Evolutionary conservation across 2,888 invertebrate genomes (phyloP).

Genomic region (Protonemura montana): DNA sequence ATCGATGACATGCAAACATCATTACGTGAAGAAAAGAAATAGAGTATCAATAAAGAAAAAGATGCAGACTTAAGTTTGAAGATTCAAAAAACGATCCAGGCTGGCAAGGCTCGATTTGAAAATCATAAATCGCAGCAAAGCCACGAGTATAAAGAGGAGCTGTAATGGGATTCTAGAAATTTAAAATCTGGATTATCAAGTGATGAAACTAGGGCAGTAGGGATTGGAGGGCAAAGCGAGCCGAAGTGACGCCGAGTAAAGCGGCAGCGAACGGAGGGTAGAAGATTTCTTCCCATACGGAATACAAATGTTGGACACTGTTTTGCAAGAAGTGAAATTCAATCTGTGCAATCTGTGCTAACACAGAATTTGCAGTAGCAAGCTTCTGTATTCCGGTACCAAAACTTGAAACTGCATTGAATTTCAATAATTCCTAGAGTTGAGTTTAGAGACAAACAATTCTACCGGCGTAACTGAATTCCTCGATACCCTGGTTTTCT

Average conservation of each 20-base stretch:
- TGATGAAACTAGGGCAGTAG: conserved; percentile 23
- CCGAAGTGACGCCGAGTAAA: not conserved
- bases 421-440: not conserved
- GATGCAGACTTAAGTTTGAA: too few relatives aligned
- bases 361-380: too few relatives aligned
- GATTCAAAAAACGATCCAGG: too few relatives aligned
- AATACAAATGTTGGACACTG: not conserved
- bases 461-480: not conserved
- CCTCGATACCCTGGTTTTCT: not conserved
- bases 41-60: too few relatives aligned
- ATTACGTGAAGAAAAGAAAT: too few relatives aligned
- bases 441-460: not conserved
- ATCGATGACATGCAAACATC: too few relatives aligned
- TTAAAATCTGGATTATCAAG: conserved; percentile 26
- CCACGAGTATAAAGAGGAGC: not conserved
- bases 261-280: not conserved
- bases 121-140: too few relatives aligned
- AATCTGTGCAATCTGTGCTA: not conserved
- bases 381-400: not conserved
- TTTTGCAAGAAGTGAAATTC: not conserved
- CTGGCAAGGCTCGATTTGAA: too few relatives aligned
- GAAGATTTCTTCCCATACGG: not conserved
- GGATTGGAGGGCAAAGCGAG: not conserved
- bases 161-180: not conserved
- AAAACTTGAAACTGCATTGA: not conserved